Evolutionary conservation across 2,888 invertebrate genomes (phyloP).

Genomic region (Prosopocoilus inquinatus): DNA sequence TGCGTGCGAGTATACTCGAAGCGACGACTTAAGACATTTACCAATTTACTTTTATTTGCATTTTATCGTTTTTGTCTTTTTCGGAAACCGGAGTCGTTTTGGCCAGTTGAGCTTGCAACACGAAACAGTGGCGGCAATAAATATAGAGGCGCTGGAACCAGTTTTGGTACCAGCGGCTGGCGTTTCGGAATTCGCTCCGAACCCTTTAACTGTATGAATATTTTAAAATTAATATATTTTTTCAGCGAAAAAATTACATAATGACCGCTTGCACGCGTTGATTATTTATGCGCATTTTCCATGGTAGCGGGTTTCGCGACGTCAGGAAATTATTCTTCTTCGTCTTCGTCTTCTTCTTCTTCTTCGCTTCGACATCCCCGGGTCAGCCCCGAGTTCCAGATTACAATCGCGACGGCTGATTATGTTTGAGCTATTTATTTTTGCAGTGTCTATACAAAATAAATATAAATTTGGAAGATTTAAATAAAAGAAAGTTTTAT

Average conservation of each 20-base stretch:
- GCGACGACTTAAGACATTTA: conserved; percentile 21
- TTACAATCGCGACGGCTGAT: too few relatives aligned
- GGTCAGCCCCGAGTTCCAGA: too few relatives aligned
- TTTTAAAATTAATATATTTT: conserved; percentile 13
- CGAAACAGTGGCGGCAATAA: conserved; percentile 37
- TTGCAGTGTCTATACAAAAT: too few relatives aligned
- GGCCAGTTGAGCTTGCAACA: conserved; percentile 33
- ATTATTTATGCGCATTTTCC: conserved; percentile 18
- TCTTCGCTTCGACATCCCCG: too few relatives aligned
- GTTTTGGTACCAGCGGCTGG: conserved; percentile 25
- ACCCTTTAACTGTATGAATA: conserved; percentile 15
- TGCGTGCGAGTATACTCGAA: neutral
- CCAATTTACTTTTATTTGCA: conserved; percentile 14
- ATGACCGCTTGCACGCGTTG: conserved; percentile 16
- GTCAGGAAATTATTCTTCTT: conserved; percentile 10
- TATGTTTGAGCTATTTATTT: too few relatives aligned
- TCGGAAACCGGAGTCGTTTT: conserved; percentile 31
- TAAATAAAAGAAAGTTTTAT: too few relatives aligned
- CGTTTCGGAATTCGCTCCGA: conserved; percentile 17
- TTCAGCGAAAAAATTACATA: conserved; percentile 14
- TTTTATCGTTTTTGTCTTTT: conserved; percentile 18
- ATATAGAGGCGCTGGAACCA: conserved; percentile 34
- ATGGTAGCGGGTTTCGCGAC: conserved; percentile 11
- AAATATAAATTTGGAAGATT: too few relatives aligned
- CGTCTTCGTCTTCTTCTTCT: conserved; percentile 5